Evolutionary conservation across 2,113 vertebrate species (phyloP).

Genomic region (Elephantulus edwardii): DNA sequence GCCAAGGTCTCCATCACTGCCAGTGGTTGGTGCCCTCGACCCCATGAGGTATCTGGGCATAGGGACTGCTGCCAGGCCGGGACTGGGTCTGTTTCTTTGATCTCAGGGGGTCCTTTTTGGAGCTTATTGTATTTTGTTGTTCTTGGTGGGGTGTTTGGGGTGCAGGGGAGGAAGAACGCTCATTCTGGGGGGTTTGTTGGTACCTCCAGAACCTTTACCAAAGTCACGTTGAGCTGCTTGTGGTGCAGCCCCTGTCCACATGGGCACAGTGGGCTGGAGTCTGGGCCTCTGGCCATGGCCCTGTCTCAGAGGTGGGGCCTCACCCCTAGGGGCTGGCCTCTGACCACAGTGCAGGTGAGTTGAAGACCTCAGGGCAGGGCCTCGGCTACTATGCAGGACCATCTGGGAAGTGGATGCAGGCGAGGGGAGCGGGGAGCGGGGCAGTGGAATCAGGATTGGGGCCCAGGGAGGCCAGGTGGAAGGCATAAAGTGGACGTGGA

Average conservation of each 20-base stretch:
- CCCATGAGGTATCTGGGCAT: too few species aligned
- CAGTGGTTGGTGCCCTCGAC: too few species aligned
- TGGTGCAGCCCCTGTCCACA: not conserved
- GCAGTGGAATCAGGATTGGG: not conserved
- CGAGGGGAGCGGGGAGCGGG: not conserved
- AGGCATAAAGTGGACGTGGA: not conserved
- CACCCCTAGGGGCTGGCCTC: not conserved
- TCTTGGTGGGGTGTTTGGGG: conserved; percentile 66
- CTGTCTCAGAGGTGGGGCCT: too few species aligned
- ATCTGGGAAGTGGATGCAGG: not conserved
- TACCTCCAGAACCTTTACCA: conserved; percentile 80
- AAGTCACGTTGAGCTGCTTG: conserved; percentile 79
- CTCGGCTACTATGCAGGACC: too few species aligned
- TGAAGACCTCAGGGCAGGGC: conserved; percentile 44
- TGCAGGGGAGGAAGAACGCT: conserved; percentile 26
- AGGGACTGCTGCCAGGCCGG: not conserved
- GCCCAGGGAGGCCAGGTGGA: not conserved
- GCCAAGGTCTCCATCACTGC: too few species aligned
- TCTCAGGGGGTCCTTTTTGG: conserved; percentile 81
- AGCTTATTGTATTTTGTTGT: conserved; percentile 79
- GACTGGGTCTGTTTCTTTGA: conserved; percentile 66
- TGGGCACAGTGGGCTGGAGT: not conserved
- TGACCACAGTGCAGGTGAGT: conserved; percentile 30
- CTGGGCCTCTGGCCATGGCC: too few species aligned
- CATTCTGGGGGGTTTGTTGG: conserved; percentile 60